Evolutionary conservation across 2,888 invertebrate species (phyloP), one percentile per base, ranked within the genome.

Genomic region (Marasmarcha lunaedactyla): DNA sequence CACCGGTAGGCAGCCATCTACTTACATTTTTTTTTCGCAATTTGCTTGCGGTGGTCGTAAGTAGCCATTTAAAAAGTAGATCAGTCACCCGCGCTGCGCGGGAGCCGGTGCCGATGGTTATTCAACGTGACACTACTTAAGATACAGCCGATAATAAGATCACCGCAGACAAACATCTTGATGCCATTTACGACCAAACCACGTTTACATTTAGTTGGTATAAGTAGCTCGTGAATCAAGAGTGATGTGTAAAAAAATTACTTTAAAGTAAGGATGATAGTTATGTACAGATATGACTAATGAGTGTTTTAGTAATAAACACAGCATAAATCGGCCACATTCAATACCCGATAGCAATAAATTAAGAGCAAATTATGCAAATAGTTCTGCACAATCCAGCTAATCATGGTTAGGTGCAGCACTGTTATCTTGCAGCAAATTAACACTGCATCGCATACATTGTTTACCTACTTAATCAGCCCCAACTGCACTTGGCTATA

Each of bases 71-170:
- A 63, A 68, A 68, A 43, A 70, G 61, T 69, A 61, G 64, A 70
- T 64, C 65, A 65, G 55, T 67, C 67, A 67, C 62, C 61, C 56
- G 54, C 45, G 45, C 45, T 46, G 48, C 51, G 54, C 48, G 46
- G 47, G 46, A 46, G 51, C 54, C 54, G 57, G 57, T 60, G 50
- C 56, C 56, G 54, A 60, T 61, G 65, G 65, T 72, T 60, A 71
- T 71, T 55, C 57, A 60, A 69, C 63, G 62, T 69, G 77, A 74
- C 76, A 69, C 69, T 65, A 62, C 69, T 73, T 63, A 63, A 62
- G 67, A 69, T 62, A 67, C 64, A 66, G 67, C 67, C 63, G 71
- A 72, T 71, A 62, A 61, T 65, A 64, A 64, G 60, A 46, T 57
- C 48, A 60, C 61, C 60, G 59, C 60, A 52, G 55, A 63, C 65